Evolutionary conservation across 1,140 invertebrate genomes (phyloP), one percentile per base, ranked within the genome.

Genomic region (Nylanderia fulva): DNA sequence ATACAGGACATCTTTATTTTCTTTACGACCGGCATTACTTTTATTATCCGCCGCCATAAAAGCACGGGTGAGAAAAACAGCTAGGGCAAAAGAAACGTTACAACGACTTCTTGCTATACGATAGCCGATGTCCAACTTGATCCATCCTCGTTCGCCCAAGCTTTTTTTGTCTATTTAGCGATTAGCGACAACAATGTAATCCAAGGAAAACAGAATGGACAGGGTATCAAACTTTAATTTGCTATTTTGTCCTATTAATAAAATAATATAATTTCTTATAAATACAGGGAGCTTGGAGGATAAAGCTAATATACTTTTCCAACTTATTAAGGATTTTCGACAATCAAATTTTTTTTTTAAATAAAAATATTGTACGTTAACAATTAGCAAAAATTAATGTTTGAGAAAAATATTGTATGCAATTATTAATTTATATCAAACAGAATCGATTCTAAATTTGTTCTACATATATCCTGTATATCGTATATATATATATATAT

Each of bases 1-100:
- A 86, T 80, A 85, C 80, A 86, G 54, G 69, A 61, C 85, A 68
- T 85, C 85, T 87, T 39, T 61, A 71, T 84, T 86, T 80, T 87
- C 91, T 92, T 92, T 92, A 92, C 85, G 90, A 90, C 85, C 71
- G 86, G 84, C 86, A 88, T 92, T 92, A 92, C 91, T 93, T 93
- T 93, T 91, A 92, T 91, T 91, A 90, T 91, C 86, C 87, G 61
- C 54, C 36, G 45, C 42, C 80, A 79, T 86, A 85, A 85, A 87
- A 80, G 61, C 42, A 60, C 36, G 68, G 72, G 66, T 69, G 85
- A 85, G 86, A 88, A 88, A 90, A 71, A 60, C 60, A 66, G 27
- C 68, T 42, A 27, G 77, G 13, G 18, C 21, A 86, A 27, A 64
- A 69, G 52, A 54, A 86, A 39, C n/a, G 61, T 61, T 66, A 75